Evolutionary conservation across 2,113 vertebrate genomes (phyloP).

Genomic region (Hylia prasina): DNA sequence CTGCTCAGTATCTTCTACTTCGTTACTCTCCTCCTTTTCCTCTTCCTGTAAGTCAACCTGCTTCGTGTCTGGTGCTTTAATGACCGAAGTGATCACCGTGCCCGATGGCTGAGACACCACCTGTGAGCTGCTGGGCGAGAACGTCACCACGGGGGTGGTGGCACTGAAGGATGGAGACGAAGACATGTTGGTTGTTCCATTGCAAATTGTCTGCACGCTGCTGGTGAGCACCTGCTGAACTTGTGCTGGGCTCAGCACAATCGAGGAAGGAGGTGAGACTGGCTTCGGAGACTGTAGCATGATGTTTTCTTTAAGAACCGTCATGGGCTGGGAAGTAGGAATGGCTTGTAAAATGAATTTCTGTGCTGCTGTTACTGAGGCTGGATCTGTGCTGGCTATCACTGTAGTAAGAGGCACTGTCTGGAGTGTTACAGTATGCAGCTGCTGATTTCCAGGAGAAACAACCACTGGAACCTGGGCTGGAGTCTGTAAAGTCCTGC

Average conservation of each 20-base stretch:
- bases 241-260: conserved; percentile 72
- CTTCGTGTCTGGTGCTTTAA: conserved; percentile 80
- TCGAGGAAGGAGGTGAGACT: conserved; percentile 67
- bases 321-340: conserved; percentile 78
- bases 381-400: conserved; percentile 78
- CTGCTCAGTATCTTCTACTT: conserved; percentile 53
- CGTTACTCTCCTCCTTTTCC: conserved; percentile 33
- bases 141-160: conserved; percentile 71
- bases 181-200: conserved; percentile 67
- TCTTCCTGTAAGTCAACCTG: conserved; percentile 3
- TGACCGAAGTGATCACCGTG: conserved; percentile 81
- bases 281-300: conserved; percentile 72
- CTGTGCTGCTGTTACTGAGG: conserved; percentile 62
- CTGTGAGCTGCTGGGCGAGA: conserved; percentile 75
- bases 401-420: conserved; percentile 83
- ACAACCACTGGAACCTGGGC: conserved; percentile 80
- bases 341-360: conserved; percentile 84
- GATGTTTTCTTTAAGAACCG: conserved; percentile 82
- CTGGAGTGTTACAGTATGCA: conserved; percentile 82
- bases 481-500: conserved; percentile 74
- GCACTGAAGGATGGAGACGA: conserved; percentile 68
- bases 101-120: conserved; percentile 72
- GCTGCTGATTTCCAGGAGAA: conserved; percentile 75
- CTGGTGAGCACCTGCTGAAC: conserved; percentile 74
- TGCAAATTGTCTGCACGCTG: conserved; percentile 74